Evolutionary conservation across 2,888 invertebrate genomes (phyloP).

Genomic region (Tromatobia lineatoria): DNA sequence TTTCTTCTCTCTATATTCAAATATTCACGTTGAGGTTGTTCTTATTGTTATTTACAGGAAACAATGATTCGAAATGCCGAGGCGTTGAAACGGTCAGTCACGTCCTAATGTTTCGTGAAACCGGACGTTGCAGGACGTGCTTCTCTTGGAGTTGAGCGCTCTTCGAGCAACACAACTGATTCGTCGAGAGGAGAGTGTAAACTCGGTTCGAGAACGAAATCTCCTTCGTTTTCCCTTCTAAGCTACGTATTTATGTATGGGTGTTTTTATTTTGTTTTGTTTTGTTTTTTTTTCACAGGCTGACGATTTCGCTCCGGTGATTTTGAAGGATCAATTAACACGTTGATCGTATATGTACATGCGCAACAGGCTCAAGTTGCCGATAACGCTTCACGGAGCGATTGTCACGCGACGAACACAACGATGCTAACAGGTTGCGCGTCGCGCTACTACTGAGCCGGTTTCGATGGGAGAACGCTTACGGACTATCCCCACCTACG

Average conservation of each 20-base stretch:
- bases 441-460: slow-evolving; percentile 79
- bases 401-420: slow-evolving; percentile 20
- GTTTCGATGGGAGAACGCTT: slow-evolving; percentile 55
- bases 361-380: slow-evolving; percentile 37
- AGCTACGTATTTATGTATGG: not conserved
- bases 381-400: slow-evolving; percentile 1
- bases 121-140: slow-evolving; percentile 69
- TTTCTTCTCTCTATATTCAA: slow-evolving; percentile 11
- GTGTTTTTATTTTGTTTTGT: not conserved
- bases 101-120: slow-evolving; percentile 65
- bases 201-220: not conserved
- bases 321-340: not conserved
- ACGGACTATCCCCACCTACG: slow-evolving; percentile 39
- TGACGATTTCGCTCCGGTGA: not conserved
- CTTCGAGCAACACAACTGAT: slow-evolving; percentile 26
- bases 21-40: slow-evolving; percentile 10
- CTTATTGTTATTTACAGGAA: slow-evolving; percentile 21
- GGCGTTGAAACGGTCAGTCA: slow-evolving; percentile 60
- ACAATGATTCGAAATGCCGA: slow-evolving; percentile 26
- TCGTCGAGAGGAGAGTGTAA: slow-evolving; percentile 22
- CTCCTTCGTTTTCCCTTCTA: not conserved
- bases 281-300: not conserved
- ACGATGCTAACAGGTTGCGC: slow-evolving; percentile 78
- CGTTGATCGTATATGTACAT: slow-evolving; percentile 13
- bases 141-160: slow-evolving; percentile 33